A percentile compares a stretch with the other conserved stretches of the same genome.
These are phyloP conservation scores for Sylvilagus bachmani DNA, from an alignment of 2,113 vertebrate genomes.

Conservation along the genomic window DNA sequence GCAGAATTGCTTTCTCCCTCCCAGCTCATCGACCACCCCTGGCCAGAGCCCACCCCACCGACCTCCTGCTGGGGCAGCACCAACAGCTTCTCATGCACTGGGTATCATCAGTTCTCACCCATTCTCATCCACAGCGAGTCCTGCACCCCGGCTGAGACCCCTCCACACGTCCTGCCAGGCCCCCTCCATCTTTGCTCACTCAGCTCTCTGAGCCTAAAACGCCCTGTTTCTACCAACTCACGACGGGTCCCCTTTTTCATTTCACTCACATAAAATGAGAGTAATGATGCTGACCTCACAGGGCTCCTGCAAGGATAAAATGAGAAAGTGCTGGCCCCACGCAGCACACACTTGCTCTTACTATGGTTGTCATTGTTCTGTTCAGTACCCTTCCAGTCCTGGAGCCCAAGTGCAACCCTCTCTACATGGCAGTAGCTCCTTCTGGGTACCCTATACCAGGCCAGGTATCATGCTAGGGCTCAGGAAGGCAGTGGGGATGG, in stretches of 20 bases:
- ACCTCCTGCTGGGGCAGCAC: conserved; percentile 20
- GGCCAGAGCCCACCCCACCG: background rate
- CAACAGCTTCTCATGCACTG: conserved; percentile 30
- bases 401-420: background rate
- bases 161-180: background rate
- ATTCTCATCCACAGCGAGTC: background rate
- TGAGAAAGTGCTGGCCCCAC: conserved; percentile 52
- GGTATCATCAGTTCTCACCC: background rate
- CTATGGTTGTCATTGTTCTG: background rate
- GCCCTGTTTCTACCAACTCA: conserved; percentile 26
- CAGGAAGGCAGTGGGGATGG: background rate
- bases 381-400: background rate
- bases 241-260: conserved; percentile 33
- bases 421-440: no score
- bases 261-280: conserved; percentile 64
- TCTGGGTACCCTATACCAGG: background rate
- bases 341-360: background rate
- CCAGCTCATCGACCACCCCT: conserved; percentile 32
- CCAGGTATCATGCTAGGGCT: background rate
- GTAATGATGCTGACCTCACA: conserved; percentile 35
- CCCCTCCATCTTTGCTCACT: background rate
- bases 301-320: conserved; percentile 68
- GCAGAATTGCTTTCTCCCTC: background rate
- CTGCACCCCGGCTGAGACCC: background rate
- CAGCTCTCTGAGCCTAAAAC: conserved; percentile 21